Percentiles rank a stretch among this genome's conserved stretches.
These are phyloP conservation scores for Agrotis clavis DNA, from an alignment of 2,888 invertebrate genomes.

Conservation along the genomic window DNA sequence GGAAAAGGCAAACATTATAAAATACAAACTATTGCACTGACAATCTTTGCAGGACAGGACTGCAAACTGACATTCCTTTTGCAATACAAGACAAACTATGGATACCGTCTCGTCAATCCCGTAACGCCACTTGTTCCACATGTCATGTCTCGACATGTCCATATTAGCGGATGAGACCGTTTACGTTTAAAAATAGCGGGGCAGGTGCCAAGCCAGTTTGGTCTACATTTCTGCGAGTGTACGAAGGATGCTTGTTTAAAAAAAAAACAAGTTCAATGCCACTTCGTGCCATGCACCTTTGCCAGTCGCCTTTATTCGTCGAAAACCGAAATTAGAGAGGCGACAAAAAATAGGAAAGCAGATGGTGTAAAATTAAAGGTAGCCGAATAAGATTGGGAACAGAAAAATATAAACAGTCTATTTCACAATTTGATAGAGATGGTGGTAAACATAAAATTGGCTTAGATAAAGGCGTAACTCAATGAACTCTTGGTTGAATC, in stretches of 20 bases:
- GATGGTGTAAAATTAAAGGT: neutral
- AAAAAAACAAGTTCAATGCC: conserved; percentile 40
- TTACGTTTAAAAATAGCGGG: conserved; percentile 66
- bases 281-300: conserved; percentile 24
- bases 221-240: conserved; percentile 63
- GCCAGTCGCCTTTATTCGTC: neutral
- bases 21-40: neutral
- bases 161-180: conserved; percentile 69
- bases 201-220: conserved; percentile 73
- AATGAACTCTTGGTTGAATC: neutral
- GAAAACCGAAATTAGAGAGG: conserved; percentile 1
- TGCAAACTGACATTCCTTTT: conserved; percentile 23
- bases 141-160: conserved; percentile 62
- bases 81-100: conserved; percentile 33
- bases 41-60: neutral
- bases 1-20: too few species aligned
- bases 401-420: neutral
- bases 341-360: conserved; percentile 5
- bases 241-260: conserved; percentile 38
- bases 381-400: neutral
- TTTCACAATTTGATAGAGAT: neutral
- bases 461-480: neutral
- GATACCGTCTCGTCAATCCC: conserved; percentile 34
- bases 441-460: neutral
- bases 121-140: conserved; percentile 48